Percentiles rank a stretch among this genome's conserved stretches.
Evolutionary conservation across 2,113 vertebrate genomes (phyloP).

Genomic region (Ceuthmochares aereus): DNA sequence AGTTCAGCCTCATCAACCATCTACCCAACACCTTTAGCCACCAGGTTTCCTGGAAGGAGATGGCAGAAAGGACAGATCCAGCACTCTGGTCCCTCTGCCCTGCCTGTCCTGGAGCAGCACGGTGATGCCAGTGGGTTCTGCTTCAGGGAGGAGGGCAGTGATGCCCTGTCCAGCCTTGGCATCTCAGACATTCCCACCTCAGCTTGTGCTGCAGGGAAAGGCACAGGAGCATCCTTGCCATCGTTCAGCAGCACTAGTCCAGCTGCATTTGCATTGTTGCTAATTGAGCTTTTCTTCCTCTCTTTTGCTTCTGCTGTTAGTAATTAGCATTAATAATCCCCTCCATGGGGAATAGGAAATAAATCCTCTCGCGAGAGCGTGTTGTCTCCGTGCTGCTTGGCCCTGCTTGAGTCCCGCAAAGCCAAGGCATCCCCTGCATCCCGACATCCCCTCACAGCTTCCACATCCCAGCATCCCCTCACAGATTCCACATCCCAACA

Average conservation of each 20-base stretch:
- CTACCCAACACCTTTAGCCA: fast-evolving
- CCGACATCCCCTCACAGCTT: fast-evolving
- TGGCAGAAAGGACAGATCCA: background rate
- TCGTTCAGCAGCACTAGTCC: background rate
- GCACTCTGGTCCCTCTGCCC: background rate
- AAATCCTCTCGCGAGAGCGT: background rate
- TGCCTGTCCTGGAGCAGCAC: fast-evolving
- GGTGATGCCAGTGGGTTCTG: fast-evolving
- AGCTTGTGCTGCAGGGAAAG: background rate
- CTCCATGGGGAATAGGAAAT: background rate
- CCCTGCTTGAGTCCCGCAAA: fast-evolving
- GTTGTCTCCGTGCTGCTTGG: fast-evolving
- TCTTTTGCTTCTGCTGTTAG: background rate
- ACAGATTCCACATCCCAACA: fast-evolving
- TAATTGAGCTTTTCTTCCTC: background rate
- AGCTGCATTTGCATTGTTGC: background rate
- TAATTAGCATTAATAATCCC: background rate
- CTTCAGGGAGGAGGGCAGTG: fast-evolving
- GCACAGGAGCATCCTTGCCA: fast-evolving
- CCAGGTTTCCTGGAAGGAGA: fast-evolving
- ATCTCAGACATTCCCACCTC: fast-evolving
- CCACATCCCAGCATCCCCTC: fast-evolving
- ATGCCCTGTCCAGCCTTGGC: background rate
- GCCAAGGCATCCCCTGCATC: background rate
- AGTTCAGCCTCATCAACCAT: background rate